Evolutionary conservation across 1,140 invertebrate genomes (phyloP).

Genomic region (Macrotrachela quadricornifera): DNA sequence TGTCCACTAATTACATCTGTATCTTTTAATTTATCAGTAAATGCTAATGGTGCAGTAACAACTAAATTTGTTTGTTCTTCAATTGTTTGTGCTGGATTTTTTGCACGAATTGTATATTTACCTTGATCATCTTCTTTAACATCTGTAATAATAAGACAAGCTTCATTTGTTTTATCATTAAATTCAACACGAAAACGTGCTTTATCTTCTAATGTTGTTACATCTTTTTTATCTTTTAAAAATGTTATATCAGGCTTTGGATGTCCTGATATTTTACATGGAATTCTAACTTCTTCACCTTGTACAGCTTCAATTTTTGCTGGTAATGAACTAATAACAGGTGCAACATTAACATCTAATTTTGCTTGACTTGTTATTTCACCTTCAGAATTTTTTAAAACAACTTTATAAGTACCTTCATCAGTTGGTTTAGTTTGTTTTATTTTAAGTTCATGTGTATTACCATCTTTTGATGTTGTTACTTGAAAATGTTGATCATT

Average conservation of each 20-base stretch:
- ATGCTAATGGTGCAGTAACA: neutral
- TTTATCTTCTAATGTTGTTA: neutral
- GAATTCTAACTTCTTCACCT: constrained; percentile 39
- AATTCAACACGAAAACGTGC: neutral
- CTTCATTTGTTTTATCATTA: neutral
- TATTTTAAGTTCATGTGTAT: constrained; percentile 41
- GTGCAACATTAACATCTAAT: neutral
- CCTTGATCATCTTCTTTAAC: constrained; percentile 61
- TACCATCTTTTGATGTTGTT: constrained; percentile 76
- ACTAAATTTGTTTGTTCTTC: neutral
- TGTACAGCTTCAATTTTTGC: no score
- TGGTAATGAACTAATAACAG: no score
- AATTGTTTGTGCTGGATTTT: constrained; percentile 49
- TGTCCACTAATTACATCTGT: neutral
- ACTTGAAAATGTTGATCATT: constrained; percentile 80
- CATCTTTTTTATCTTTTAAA: constrained; percentile 4
- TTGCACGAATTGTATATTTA: constrained; percentile 89
- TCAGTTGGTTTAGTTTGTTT: neutral
- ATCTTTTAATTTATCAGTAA: neutral
- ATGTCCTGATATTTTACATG: neutral
- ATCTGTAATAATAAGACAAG: constrained; percentile 50
- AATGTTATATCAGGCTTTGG: constrained; percentile 4
- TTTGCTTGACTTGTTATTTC: neutral
- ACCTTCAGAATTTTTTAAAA: neutral
- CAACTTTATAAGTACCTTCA: constrained; percentile 1